phyloP scores from a whole-genome alignment of 1,140 invertebrate genomes.

The Platyscapa corneri region DNA sequence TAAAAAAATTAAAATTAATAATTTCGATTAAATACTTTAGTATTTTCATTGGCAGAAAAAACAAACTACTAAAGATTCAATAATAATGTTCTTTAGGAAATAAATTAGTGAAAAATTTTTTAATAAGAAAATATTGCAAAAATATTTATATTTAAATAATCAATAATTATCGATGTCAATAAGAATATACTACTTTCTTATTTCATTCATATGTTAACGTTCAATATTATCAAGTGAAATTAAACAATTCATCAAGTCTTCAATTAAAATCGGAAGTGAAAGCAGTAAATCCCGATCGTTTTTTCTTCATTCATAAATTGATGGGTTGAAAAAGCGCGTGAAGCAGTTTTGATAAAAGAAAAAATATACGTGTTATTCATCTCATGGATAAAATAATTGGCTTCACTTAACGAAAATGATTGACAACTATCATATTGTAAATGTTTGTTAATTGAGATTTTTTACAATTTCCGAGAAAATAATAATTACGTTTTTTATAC shows the following conservation, averaged over 20 bases:
- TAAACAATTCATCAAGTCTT: conserved; percentile 18
- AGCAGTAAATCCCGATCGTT: conserved; percentile 4
- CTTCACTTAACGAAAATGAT: not conserved
- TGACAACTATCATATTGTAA: not conserved
- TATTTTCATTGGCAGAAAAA: no score
- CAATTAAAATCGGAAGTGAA: conserved; percentile 27
- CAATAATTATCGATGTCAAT: not conserved
- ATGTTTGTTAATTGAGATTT: not conserved
- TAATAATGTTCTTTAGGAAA: no score
- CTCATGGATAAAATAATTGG: not conserved
- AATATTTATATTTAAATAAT: conserved; percentile 16
- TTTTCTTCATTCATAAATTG: not conserved
- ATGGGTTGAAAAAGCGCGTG: not conserved
- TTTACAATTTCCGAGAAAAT: no score
- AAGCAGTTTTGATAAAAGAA: not conserved
- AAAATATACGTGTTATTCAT: not conserved
- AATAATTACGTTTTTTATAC: no score
- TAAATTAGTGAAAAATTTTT: no score
- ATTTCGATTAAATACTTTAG: no score
- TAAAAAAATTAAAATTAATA: no score
- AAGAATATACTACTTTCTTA: not conserved
- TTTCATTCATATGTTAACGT: conserved; percentile 1
- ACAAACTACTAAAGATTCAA: no score
- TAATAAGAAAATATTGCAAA: no score
- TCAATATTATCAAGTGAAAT: conserved; percentile 5